Percentiles rank a stretch among this genome's conserved stretches.
phyloP scores from a whole-genome alignment of 1,140 invertebrate genomes.

The Sipha flava region DNA sequence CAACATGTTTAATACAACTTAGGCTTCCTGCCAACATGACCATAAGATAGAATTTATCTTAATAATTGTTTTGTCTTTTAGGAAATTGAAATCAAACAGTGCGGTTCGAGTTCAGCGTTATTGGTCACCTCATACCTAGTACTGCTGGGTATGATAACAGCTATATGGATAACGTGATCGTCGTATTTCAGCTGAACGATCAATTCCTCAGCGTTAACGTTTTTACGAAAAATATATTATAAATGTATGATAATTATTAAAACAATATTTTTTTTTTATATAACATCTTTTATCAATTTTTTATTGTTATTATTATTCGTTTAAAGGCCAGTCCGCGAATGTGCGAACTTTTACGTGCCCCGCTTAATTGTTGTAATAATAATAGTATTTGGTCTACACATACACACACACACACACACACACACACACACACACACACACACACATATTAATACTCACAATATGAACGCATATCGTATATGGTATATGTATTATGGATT shows the following conservation, averaged over 20 bases:
- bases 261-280: background rate
- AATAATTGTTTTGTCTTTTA: conserved; percentile 40
- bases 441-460: too few species aligned
- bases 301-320: background rate
- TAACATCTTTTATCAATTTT: background rate
- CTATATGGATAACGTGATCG: conserved; percentile 27
- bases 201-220: background rate
- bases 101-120: conserved; percentile 48
- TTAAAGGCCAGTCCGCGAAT: background rate
- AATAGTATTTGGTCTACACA: background rate
- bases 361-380: background rate
- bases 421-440: background rate
- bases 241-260: conserved; percentile 13
- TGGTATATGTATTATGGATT: background rate
- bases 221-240: background rate
- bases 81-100: conserved; percentile 66
- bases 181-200: conserved; percentile 15
- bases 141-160: background rate
- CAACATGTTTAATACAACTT: too few species aligned
- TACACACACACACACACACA: background rate
- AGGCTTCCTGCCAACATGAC: too few species aligned
- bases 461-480: too few species aligned
- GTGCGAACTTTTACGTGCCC: background rate
- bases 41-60: background rate
- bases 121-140: conserved; percentile 15